Evolutionary conservation across 2,888 invertebrate genomes (phyloP).

Genomic region (Himalopsyche japonica): DNA sequence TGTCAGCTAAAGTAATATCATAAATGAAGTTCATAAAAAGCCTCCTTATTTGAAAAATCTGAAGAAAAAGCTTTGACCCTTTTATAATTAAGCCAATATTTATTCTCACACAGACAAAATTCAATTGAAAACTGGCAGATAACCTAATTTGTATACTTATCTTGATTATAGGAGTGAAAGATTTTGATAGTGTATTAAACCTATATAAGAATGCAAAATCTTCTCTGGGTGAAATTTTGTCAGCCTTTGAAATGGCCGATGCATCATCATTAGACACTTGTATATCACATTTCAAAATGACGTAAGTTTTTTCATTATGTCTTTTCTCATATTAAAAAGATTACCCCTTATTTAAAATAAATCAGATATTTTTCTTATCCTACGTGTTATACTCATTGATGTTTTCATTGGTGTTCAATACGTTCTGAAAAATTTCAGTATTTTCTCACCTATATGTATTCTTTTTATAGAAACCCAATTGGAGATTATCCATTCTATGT

Average conservation of each 20-base stretch:
- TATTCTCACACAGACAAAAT: too few relatives aligned
- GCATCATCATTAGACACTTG: constrained; percentile 69
- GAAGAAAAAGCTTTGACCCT: too few relatives aligned
- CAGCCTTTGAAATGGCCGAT: constrained; percentile 96
- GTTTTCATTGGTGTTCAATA: too few relatives aligned
- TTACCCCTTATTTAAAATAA: too few relatives aligned
- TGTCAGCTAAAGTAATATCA: neutral
- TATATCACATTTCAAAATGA: constrained; percentile 59
- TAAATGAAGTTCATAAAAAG: too few relatives aligned
- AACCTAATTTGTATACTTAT: neutral
- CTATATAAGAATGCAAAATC: constrained; percentile 75
- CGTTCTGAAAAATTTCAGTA: neutral
- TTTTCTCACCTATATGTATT: neutral
- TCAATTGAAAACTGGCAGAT: too few relatives aligned
- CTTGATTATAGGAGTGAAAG: constrained; percentile 64
- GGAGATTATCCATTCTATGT: constrained; percentile 78
- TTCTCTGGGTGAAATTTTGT: constrained; percentile 85
- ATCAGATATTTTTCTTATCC: too few relatives aligned
- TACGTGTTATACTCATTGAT: too few relatives aligned
- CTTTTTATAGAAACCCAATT: constrained; percentile 59
- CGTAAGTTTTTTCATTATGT: constrained; percentile 49
- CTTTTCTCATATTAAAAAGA: too few relatives aligned
- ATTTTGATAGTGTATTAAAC: constrained; percentile 77
- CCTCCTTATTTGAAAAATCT: too few relatives aligned
- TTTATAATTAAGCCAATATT: too few relatives aligned